These are phyloP conservation scores for Latrodectus elegans DNA, from an alignment of 2,888 invertebrate species.

Conservation along the genomic window DNA sequence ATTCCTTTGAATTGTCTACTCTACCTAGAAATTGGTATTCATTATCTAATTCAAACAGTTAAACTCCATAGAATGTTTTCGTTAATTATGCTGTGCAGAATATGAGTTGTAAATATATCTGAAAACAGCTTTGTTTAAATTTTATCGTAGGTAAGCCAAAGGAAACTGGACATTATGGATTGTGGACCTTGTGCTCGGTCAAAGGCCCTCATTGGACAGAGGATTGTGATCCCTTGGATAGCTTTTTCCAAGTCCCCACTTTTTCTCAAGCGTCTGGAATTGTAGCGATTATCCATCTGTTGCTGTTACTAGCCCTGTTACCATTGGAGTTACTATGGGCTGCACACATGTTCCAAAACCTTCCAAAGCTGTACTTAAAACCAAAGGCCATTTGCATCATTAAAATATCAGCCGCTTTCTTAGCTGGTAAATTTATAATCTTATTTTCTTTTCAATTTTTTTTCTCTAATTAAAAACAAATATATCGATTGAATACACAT, in stretches of 20 bases:
- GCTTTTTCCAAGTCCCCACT: constrained; percentile 48
- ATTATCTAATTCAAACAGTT: no score
- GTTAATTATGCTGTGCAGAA: no score
- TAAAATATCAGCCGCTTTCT: constrained; percentile 28
- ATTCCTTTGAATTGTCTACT: no score
- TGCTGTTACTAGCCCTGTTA: constrained; percentile 13
- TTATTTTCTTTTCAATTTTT: not conserved
- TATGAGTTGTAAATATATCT: no score
- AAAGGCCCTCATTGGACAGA: constrained; percentile 46
- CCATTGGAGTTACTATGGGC: constrained; percentile 27
- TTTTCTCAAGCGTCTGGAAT: constrained; percentile 25
- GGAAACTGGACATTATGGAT: constrained; percentile 60
- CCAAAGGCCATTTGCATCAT: constrained; percentile 32
- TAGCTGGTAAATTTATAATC: constrained; percentile 23
- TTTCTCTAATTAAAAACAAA: not conserved
- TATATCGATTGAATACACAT: not conserved
- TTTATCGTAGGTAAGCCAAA: constrained; percentile 40
- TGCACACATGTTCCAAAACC: constrained; percentile 7
- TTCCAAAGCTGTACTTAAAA: constrained; percentile 11
- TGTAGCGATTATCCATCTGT: constrained; percentile 24
- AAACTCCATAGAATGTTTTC: no score
- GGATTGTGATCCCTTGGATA: constrained; percentile 57
- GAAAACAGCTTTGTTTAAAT: no score
- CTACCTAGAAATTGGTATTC: no score
- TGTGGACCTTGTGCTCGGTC: constrained; percentile 48